Evolutionary conservation across 2,113 vertebrate species (phyloP).

Genomic region (Potamarius usumacintae): DNA sequence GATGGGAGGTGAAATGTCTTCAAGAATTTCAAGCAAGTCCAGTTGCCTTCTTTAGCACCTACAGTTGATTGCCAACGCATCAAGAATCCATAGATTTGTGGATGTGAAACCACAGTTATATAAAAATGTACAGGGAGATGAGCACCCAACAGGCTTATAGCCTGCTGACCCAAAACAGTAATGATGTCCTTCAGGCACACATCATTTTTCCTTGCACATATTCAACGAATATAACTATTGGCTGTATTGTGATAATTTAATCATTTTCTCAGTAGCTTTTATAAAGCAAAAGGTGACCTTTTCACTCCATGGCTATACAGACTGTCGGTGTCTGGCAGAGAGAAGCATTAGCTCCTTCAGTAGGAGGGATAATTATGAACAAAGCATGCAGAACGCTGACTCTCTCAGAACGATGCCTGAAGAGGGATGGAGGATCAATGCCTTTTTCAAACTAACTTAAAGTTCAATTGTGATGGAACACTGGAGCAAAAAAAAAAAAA

Average conservation of each 20-base stretch:
- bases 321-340: background rate
- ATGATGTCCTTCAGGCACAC: background rate
- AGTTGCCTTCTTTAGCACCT: too few relatives aligned
- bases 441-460: conserved; percentile 6
- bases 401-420: background rate
- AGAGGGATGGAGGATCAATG: background rate
- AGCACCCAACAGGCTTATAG: background rate
- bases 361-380: background rate
- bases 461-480: background rate
- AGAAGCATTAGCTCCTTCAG: background rate
- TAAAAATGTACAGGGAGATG: background rate
- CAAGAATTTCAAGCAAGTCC: too few relatives aligned
- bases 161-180: background rate
- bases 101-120: background rate
- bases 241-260: background rate
- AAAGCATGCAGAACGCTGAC: background rate
- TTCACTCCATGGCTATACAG: background rate
- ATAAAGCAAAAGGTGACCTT: background rate
- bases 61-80: too few relatives aligned
- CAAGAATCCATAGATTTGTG: background rate
- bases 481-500: background rate
- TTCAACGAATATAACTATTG: background rate
- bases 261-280: conserved; percentile 1
- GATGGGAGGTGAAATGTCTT: too few relatives aligned
- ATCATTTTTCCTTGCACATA: background rate